Conservation (phyloP, 2,113 vertebrate species). For the Vireo altiloquus region DNA sequence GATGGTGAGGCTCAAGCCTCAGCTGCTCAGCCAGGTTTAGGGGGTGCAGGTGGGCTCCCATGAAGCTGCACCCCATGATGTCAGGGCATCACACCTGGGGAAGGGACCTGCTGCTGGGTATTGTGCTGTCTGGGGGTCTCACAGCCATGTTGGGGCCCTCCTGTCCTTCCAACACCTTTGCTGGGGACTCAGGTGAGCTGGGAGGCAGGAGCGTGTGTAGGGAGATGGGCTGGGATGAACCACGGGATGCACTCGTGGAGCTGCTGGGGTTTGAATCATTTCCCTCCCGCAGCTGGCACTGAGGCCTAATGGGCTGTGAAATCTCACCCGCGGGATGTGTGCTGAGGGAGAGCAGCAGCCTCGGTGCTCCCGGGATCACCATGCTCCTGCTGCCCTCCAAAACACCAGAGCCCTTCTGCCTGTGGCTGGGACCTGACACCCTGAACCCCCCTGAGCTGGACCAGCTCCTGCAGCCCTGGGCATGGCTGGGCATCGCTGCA, state of each 20-base stretch:
- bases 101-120: background rate
- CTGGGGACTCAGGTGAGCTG: background rate
- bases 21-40: background rate
- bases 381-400: rapidly evolving
- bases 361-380: rapidly evolving
- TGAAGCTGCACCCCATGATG: rapidly evolving
- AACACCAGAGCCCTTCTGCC: background rate
- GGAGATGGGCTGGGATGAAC: background rate
- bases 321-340: background rate
- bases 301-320: background rate
- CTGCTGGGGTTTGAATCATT: background rate
- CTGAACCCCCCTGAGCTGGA: background rate
- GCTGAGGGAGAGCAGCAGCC: rapidly evolving
- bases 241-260: rapidly evolving
- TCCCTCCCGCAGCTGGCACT: rapidly evolving
- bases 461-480: background rate
- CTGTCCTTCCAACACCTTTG: rapidly evolving
- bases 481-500: rapidly evolving
- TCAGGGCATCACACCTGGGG: rapidly evolving
- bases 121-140: background rate
- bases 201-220: rapidly evolving
- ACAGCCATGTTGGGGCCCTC: background rate
- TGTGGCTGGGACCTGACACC: rapidly evolving
- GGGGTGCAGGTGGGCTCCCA: background rate
- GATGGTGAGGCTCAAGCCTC: background rate